Evolutionary conservation across 1,140 invertebrate species (phyloP).

Genomic region (Drosophila subpulchrella): DNA sequence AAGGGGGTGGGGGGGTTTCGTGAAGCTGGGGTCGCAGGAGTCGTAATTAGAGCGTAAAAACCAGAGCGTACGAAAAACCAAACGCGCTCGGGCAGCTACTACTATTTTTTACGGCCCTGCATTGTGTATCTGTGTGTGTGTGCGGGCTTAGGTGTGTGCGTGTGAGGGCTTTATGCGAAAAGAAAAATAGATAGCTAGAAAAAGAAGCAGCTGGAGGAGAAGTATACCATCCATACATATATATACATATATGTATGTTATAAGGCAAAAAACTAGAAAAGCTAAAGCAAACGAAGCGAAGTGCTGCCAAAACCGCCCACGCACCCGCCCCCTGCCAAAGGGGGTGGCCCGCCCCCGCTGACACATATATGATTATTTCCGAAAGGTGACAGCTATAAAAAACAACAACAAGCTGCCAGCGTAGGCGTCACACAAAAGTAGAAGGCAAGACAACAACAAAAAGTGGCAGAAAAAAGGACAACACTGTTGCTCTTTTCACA

Average conservation of each 20-base stretch:
- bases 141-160: slow-evolving; percentile 24
- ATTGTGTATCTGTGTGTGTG: slow-evolving; percentile 45
- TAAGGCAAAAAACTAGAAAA: slow-evolving; percentile 62
- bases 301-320: slow-evolving; percentile 53
- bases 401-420: slow-evolving; percentile 34
- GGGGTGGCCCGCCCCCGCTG: slow-evolving; percentile 41
- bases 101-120: slow-evolving; percentile 62
- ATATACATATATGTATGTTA: not conserved
- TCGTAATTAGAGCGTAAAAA: slow-evolving; percentile 83
- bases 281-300: slow-evolving; percentile 79
- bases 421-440: slow-evolving; percentile 44
- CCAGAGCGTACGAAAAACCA: slow-evolving; percentile 82
- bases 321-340: not conserved
- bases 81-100: slow-evolving; percentile 77
- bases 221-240: not conserved
- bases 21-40: slow-evolving; percentile 56
- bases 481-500: slow-evolving; percentile 78
- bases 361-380: slow-evolving; percentile 83
- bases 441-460: slow-evolving; percentile 64
- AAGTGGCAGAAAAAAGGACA: slow-evolving; percentile 40
- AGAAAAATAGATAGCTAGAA: slow-evolving; percentile 79
- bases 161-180: slow-evolving; percentile 73
- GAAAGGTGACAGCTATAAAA: slow-evolving; percentile 82
- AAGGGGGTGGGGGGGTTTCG: not conserved
- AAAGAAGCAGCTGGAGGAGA: slow-evolving; percentile 52